These are phyloP conservation scores for Protobothrops flavoviridis DNA, from an alignment of 2,113 vertebrate species.

Conservation along the genomic window DNA sequence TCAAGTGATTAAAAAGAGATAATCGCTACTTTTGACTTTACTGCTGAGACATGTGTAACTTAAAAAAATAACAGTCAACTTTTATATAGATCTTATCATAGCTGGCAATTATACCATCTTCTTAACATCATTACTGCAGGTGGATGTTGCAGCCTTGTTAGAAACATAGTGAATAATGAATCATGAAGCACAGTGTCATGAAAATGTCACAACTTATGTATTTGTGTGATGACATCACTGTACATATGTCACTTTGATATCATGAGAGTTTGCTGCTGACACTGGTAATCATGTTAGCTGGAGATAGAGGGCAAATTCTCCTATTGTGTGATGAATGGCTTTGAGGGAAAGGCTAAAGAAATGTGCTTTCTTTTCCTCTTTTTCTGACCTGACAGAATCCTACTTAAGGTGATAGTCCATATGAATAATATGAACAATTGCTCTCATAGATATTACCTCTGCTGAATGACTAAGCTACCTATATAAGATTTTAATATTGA, in stretches of 20 bases:
- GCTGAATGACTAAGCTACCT: not conserved
- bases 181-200: not conserved
- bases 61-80: not conserved
- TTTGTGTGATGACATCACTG: not conserved
- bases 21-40: not conserved
- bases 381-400: not conserved
- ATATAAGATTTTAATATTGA: not conserved
- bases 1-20: not conserved
- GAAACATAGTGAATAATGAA: not conserved
- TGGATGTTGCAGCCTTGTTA: not conserved
- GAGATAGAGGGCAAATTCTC: not conserved
- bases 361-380: not conserved
- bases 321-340: not conserved
- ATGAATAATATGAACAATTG: not conserved
- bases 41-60: not conserved
- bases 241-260: not conserved
- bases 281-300: not conserved
- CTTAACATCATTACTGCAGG: not conserved
- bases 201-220: not conserved
- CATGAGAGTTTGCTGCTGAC: not conserved
- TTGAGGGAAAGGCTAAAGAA: not conserved
- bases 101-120: not conserved
- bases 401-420: not conserved
- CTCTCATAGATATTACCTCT: not conserved
- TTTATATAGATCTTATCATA: not conserved